Conservation (phyloP, 2,888 invertebrate species). For the Chrysomela aeneicollis region DNA sequence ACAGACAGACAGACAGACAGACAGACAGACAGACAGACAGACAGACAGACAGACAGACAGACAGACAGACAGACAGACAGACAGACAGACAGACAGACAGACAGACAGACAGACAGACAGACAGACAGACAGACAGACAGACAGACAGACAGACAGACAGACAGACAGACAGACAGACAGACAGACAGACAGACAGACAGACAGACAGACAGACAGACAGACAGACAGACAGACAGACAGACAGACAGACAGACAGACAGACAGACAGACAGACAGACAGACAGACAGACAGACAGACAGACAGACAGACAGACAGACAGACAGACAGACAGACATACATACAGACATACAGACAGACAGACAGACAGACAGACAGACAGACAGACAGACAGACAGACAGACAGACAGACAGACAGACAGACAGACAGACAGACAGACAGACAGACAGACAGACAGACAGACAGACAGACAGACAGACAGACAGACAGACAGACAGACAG, state of each 20-base stretch:
- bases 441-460: too few relatives aligned
- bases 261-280: slow-evolving; percentile 34
- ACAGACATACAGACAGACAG: too few relatives aligned
- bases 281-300: slow-evolving; percentile 36
- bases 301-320: slow-evolving; percentile 34
- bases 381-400: too few relatives aligned
- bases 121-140: slow-evolving; percentile 33
- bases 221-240: slow-evolving; percentile 34
- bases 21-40: slow-evolving; percentile 28
- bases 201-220: slow-evolving; percentile 34
- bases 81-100: slow-evolving; percentile 27
- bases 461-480: too few relatives aligned
- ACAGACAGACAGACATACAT: slow-evolving; percentile 28
- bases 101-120: slow-evolving; percentile 29
- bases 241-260: slow-evolving; percentile 35
- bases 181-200: slow-evolving; percentile 36
- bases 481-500: too few relatives aligned
- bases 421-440: too few relatives aligned
- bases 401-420: too few relatives aligned
- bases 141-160: slow-evolving; percentile 35
- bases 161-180: slow-evolving; percentile 36
- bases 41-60: slow-evolving; percentile 28
- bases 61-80: slow-evolving; percentile 28
- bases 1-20: slow-evolving; percentile 27
- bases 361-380: too few relatives aligned